Evolutionary conservation across 2,888 invertebrate genomes (phyloP).

Genomic region (Hypomecis punctinalis): DNA sequence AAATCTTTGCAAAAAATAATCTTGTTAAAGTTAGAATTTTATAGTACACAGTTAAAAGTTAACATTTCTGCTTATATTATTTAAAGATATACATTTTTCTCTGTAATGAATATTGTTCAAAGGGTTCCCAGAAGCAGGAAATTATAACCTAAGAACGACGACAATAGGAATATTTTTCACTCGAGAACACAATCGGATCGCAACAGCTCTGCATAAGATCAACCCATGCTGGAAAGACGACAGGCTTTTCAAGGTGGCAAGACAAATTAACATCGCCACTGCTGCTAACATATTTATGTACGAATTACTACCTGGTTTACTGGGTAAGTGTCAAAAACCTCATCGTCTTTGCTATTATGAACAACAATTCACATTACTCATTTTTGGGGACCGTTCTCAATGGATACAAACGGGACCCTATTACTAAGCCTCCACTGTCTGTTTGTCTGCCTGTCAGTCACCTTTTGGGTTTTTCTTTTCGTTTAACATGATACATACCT

Average conservation of each 20-base stretch:
- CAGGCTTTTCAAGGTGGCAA: constrained; percentile 67
- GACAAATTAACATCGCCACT: constrained; percentile 70
- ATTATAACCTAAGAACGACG: constrained; percentile 65
- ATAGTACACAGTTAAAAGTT: too few relatives aligned
- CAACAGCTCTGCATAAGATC: constrained; percentile 56
- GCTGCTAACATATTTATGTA: constrained; percentile 68
- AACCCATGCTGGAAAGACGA: constrained; percentile 77
- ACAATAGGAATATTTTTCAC: constrained; percentile 67
- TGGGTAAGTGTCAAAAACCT: constrained; percentile 57
- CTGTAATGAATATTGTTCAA: not conserved
- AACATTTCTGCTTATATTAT: too few relatives aligned
- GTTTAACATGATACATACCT: too few relatives aligned
- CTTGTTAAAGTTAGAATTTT: too few relatives aligned
- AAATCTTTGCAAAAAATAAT: too few relatives aligned
- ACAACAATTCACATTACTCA: too few relatives aligned
- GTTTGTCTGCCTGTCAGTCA: too few relatives aligned
- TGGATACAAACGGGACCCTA: too few relatives aligned
- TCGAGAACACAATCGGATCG: constrained; percentile 73
- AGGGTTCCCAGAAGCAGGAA: constrained; percentile 66
- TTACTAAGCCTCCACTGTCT: too few relatives aligned
- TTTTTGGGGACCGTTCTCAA: too few relatives aligned
- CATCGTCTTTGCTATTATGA: too few relatives aligned
- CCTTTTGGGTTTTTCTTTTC: too few relatives aligned
- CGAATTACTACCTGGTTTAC: constrained; percentile 63
- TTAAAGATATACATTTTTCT: not conserved